Conservation (phyloP, 2,113 vertebrate genomes). For the Ageneiosus marmoratus region DNA sequence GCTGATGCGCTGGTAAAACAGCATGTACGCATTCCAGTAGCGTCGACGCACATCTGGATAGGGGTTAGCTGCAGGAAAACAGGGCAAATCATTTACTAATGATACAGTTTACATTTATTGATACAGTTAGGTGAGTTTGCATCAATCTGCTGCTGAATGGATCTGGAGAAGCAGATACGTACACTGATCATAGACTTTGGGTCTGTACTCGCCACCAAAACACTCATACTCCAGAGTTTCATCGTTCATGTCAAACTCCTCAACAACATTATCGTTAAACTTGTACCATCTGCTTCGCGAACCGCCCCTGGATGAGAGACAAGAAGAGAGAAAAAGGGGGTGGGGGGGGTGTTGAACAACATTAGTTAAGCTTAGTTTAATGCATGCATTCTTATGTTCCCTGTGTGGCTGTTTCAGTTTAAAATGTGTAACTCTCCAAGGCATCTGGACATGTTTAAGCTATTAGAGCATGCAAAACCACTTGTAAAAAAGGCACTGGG, state of each 20-base stretch:
- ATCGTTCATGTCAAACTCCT: constrained; percentile 96
- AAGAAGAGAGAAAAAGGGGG: neutral
- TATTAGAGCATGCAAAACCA: constrained; percentile 1
- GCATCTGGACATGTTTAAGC: constrained; percentile 68
- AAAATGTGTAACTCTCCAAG: constrained; percentile 38
- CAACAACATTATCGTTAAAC: constrained; percentile 95
- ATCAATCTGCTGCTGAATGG: too few species aligned
- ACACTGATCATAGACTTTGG: constrained; percentile 98
- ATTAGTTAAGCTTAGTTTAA: neutral
- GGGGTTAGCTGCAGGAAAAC: constrained; percentile 81
- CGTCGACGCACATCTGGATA: constrained; percentile 93
- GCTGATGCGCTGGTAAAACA: constrained; percentile 96
- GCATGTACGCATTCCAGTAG: constrained; percentile 99
- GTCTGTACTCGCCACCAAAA: constrained; percentile 96
- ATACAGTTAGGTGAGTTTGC: too few species aligned
- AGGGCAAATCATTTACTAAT: neutral
- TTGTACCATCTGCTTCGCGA: constrained; percentile 96
- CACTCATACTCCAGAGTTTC: constrained; percentile 97
- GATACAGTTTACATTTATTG: neutral
- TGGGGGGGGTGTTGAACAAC: neutral
- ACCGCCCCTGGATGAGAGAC: constrained; percentile 73
- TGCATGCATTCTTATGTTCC: constrained; percentile 51
- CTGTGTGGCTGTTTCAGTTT: constrained; percentile 44
- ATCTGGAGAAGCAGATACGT: constrained; percentile 60
- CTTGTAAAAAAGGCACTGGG: constrained; percentile 35